Evolutionary conservation across 1,140 invertebrate genomes (phyloP).

Genomic region (Phymastichus coffea): DNA sequence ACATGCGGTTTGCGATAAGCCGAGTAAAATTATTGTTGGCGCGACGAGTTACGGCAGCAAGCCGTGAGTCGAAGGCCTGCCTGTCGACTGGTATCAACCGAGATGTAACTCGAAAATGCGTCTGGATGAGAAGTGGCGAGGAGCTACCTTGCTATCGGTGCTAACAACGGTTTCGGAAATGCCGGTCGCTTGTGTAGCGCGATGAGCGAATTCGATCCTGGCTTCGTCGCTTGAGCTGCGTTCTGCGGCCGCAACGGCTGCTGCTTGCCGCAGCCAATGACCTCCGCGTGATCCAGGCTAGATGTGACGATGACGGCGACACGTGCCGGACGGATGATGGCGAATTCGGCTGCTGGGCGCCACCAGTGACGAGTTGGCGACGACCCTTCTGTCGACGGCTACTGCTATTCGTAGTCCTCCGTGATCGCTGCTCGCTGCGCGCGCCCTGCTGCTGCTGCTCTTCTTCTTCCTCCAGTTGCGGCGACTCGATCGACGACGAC

Average conservation of each 20-base stretch:
- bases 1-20: too few relatives aligned
- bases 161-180: constrained; percentile 56
- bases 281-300: not conserved
- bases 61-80: too few relatives aligned
- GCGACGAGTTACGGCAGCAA: too few relatives aligned
- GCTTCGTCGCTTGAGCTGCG: too few relatives aligned
- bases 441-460: constrained; percentile 24
- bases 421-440: too few relatives aligned
- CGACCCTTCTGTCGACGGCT: not conserved
- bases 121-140: not conserved
- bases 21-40: too few relatives aligned
- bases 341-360: not conserved
- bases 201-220: constrained; percentile 42
- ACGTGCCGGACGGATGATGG: not conserved
- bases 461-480: constrained; percentile 21
- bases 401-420: constrained; percentile 5
- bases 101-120: too few relatives aligned
- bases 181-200: constrained; percentile 49
- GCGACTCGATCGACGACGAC: constrained; percentile 14
- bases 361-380: too few relatives aligned
- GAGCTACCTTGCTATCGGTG: constrained; percentile 47
- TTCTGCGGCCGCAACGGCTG: not conserved
- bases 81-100: too few relatives aligned
- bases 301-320: not conserved
- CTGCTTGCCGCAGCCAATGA: not conserved